Evolutionary conservation across 2,797 vertebrate genomes (phyloP).

Genomic region (Echiichthys vipera): DNA sequence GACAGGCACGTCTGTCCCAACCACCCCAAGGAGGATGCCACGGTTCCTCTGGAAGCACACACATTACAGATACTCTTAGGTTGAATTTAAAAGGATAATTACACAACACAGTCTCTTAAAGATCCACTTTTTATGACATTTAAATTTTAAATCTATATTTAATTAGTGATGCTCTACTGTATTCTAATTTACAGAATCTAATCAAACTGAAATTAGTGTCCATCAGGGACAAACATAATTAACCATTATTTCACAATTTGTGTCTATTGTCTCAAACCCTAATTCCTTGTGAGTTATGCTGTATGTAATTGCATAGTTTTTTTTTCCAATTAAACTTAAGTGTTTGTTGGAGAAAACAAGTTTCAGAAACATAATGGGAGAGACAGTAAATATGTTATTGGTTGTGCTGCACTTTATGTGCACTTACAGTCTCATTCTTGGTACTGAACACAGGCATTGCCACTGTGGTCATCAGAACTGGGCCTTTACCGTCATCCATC

Average conservation of each 20-base stretch:
- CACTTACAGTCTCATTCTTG: slow-evolving; percentile 98
- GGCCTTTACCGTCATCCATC: slow-evolving; percentile 92
- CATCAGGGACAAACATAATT: slow-evolving; percentile 21
- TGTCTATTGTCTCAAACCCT: slow-evolving; percentile 23
- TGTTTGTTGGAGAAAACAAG: background rate
- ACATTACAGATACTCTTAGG: slow-evolving; percentile 19
- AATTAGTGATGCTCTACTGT: slow-evolving; percentile 42
- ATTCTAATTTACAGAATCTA: slow-evolving; percentile 43
- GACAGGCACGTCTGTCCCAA: slow-evolving; percentile 97
- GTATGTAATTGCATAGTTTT: slow-evolving; percentile 33
- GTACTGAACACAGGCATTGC: slow-evolving; percentile 99
- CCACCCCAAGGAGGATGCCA: slow-evolving; percentile 97
- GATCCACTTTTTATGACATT: slow-evolving; percentile 4
- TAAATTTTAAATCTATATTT: slow-evolving; percentile 4
- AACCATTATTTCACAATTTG: slow-evolving; percentile 47
- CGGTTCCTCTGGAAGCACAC: slow-evolving; percentile 89
- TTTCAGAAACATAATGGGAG: background rate
- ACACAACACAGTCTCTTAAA: slow-evolving; percentile 12
- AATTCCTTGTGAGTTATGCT: slow-evolving; percentile 21
- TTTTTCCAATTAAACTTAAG: slow-evolving; percentile 25
- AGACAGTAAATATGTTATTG: background rate
- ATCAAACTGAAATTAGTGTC: slow-evolving; percentile 59
- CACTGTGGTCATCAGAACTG: slow-evolving; percentile 97
- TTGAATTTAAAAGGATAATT: slow-evolving; percentile 30
- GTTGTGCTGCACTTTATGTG: background rate